phyloP scores from a whole-genome alignment of 35 echinoderm and acorn worm genomes.

The Ptychodera flava region DNA sequence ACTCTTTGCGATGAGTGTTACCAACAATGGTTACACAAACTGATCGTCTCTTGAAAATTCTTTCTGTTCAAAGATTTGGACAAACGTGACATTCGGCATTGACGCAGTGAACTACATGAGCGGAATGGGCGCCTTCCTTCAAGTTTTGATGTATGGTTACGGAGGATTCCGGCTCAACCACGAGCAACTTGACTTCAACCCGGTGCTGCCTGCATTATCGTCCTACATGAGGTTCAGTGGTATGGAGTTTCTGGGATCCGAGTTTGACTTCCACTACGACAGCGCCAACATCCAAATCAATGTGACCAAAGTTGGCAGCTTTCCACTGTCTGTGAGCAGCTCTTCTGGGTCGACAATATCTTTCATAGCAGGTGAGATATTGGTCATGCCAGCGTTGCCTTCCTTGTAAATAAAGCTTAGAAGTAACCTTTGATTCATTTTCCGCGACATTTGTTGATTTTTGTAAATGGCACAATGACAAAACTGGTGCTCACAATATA shows the following conservation, averaged over 20 bases:
- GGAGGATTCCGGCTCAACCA: conserved; percentile 51
- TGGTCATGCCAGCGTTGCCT: no score
- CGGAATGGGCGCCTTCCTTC: conserved; percentile 85
- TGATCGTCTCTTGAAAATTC: no score
- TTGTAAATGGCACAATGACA: no score
- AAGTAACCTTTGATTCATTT: no score
- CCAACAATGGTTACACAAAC: no score
- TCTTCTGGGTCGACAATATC: not conserved
- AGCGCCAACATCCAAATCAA: not conserved
- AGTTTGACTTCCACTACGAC: conserved; percentile 35
- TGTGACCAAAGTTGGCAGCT: not conserved
- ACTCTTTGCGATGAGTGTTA: no score
- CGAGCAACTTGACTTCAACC: conserved; percentile 40
- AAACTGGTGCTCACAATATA: no score
- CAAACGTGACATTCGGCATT: conserved; percentile 40
- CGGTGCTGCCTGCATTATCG: conserved; percentile 44
- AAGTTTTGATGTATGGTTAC: conserved; percentile 69
- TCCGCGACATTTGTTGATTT: no score
- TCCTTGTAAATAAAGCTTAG: no score
- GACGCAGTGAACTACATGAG: conserved; percentile 83
- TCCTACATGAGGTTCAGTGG: conserved; percentile 48
- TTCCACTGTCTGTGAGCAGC: not conserved
- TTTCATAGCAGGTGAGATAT: not conserved
- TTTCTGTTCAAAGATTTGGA: no score
- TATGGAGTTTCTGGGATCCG: conserved; percentile 37